A percentile compares a stretch with the other conserved stretches of the same genome.
Evolutionary conservation across 2,113 vertebrate species (phyloP).

Genomic region (Arvicanthis niloticus): DNA sequence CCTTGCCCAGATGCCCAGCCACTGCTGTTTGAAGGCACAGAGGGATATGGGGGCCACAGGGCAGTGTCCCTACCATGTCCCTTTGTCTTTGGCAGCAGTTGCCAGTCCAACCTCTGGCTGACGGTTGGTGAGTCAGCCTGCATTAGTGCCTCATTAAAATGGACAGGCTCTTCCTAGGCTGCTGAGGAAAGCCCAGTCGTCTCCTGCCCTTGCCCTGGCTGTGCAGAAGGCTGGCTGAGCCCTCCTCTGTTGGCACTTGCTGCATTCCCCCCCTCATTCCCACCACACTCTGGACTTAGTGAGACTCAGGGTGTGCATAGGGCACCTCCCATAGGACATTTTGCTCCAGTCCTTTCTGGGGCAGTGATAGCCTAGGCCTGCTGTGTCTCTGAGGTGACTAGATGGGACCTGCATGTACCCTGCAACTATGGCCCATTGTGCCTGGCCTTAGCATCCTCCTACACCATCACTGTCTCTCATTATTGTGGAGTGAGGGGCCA

Average conservation of each 20-base stretch:
- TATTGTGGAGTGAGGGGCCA: background rate
- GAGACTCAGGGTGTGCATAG: background rate
- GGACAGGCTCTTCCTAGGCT: background rate
- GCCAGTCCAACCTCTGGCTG: background rate
- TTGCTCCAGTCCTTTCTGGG: background rate
- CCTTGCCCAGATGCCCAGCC: background rate
- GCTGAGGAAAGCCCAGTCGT: background rate
- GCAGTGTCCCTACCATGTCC: background rate
- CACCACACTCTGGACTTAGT: background rate
- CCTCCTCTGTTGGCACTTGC: background rate
- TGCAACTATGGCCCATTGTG: background rate
- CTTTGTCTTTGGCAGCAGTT: conserved; percentile 64
- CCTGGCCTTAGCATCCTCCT: background rate
- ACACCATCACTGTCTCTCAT: background rate
- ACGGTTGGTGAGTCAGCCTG: conserved; percentile 70
- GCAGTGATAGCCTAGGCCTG: background rate
- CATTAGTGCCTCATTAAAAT: conserved; percentile 56
- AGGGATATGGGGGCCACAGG: fast-evolving
- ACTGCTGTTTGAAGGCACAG: background rate
- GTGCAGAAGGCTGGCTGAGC: background rate
- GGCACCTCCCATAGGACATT: background rate
- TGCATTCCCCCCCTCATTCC: background rate
- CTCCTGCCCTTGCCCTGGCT: background rate
- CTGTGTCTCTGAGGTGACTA: background rate
- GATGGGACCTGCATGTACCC: background rate